Conservation (phyloP, 2,797 vertebrate species). For the Sebastes wilsoni region DNA sequence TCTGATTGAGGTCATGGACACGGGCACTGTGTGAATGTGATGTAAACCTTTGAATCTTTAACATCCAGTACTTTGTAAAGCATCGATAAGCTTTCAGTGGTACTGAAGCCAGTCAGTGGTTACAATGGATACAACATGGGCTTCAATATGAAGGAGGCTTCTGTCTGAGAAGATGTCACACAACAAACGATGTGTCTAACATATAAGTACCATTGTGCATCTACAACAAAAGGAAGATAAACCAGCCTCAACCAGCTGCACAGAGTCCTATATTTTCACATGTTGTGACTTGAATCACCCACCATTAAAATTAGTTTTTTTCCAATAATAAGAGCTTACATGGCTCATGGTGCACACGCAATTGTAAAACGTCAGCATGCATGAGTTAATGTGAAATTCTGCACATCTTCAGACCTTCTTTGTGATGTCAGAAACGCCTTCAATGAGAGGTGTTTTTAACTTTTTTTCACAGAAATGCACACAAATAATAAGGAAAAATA, state of each 20-base stretch:
- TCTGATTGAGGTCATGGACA: slow-evolving; percentile 36
- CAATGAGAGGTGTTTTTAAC: background rate
- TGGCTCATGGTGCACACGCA: background rate
- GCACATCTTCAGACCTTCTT: background rate
- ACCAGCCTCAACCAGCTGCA: background rate
- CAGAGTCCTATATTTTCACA: background rate
- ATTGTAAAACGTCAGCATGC: background rate
- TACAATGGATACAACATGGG: background rate
- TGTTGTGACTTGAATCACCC: background rate
- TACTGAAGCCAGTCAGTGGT: slow-evolving; percentile 19
- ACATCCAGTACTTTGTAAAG: slow-evolving; percentile 30
- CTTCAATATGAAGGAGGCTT: background rate
- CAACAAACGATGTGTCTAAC: background rate
- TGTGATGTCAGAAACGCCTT: background rate
- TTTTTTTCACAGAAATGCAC: background rate
- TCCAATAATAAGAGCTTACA: background rate
- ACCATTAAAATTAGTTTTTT: background rate
- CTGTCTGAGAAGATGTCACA: slow-evolving; percentile 2
- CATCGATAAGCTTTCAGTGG: slow-evolving; percentile 10
- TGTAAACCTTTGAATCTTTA: slow-evolving; percentile 52
- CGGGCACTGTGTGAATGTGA: slow-evolving; percentile 18
- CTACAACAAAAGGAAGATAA: background rate
- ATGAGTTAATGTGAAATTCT: background rate
- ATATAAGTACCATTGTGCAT: background rate
- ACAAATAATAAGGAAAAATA: background rate